Conservation (phyloP, 2,888 invertebrate genomes). For the Mimumesa dahlbomi region DNA sequence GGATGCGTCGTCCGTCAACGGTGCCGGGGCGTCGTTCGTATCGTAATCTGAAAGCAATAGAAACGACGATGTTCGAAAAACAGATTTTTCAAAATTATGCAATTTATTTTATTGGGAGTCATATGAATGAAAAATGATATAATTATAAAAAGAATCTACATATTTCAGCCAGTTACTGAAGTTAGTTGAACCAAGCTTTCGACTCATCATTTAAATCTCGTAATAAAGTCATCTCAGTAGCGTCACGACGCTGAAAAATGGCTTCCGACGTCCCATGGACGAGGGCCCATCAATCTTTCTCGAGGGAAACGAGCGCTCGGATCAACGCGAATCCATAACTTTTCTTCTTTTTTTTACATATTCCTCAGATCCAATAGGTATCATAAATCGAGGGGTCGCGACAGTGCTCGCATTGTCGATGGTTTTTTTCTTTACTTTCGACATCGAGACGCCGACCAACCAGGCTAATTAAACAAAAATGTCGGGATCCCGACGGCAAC, state of each 20-base stretch:
- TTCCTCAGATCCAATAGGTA: not conserved
- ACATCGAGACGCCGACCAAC: not conserved
- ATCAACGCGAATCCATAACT: not conserved
- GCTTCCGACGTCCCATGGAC: conserved; percentile 28
- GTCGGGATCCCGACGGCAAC: not conserved
- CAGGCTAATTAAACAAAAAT: not conserved
- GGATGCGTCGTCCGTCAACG: conserved; percentile 64
- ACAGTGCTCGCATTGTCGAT: conserved; percentile 18
- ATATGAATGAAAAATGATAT: no score
- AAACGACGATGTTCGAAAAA: not conserved
- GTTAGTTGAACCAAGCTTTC: no score
- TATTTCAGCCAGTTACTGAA: no score
- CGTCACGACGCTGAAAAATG: conserved; percentile 36
- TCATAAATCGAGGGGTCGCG: conserved; percentile 5
- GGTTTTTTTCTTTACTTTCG: not conserved
- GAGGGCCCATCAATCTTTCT: conserved; percentile 38
- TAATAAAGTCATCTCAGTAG: conserved; percentile 42
- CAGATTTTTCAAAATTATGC: not conserved
- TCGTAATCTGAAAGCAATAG: conserved; percentile 65
- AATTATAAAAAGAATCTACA: no score
- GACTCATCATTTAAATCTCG: not conserved
- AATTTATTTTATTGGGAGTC: no score
- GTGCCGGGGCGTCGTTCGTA: conserved; percentile 51
- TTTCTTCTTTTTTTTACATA: not conserved
- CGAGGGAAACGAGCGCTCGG: conserved; percentile 8